Conservation (phyloP, 1,140 invertebrate genomes). For the Triops longicaudatus region DNA sequence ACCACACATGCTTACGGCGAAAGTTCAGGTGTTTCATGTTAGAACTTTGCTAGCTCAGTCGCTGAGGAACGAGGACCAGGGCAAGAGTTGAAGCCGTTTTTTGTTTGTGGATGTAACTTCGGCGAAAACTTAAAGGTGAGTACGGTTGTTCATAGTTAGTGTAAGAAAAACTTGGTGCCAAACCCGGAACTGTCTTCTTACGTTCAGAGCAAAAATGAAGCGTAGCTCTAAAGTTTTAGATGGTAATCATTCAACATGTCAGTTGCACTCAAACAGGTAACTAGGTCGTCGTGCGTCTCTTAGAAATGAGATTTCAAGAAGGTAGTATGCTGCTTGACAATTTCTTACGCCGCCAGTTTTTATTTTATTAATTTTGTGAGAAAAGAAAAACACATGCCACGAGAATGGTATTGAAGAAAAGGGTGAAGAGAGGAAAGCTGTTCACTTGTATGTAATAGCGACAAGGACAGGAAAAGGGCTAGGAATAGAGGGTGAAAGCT, state of each 20-base stretch:
- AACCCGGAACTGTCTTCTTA: background rate
- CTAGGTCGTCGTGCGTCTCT: background rate
- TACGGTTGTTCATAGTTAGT: background rate
- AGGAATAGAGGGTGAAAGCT: background rate
- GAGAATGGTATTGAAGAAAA: background rate
- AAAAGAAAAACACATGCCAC: background rate
- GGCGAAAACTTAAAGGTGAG: background rate
- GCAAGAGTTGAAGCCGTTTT: background rate
- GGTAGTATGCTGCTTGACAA: too few species aligned
- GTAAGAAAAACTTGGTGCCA: background rate
- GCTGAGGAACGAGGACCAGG: background rate
- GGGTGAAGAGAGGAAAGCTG: background rate
- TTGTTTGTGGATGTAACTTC: background rate
- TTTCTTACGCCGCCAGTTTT: background rate
- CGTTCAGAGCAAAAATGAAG: background rate
- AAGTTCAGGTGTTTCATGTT: background rate
- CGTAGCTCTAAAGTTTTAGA: background rate
- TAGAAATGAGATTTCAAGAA: background rate
- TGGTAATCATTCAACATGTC: background rate
- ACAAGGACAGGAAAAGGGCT: background rate
- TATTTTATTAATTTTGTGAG: background rate
- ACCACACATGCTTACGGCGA: background rate
- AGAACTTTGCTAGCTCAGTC: background rate
- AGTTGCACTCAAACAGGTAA: background rate
- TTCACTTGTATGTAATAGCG: background rate